phyloP scores from a whole-genome alignment of 1,140 invertebrate genomes.

The Cylas formicarius region DNA sequence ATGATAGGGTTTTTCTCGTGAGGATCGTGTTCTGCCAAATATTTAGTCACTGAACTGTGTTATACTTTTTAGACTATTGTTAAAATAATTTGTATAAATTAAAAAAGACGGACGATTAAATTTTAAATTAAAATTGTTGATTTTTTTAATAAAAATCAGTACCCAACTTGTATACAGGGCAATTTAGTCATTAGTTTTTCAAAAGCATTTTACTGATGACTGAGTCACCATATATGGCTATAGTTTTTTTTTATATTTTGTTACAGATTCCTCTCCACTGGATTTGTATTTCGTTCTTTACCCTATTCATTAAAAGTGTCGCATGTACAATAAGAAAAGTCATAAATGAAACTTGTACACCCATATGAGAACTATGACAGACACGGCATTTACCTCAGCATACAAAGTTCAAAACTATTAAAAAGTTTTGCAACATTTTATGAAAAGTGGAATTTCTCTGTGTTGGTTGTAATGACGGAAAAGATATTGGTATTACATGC shows the following conservation, averaged over 20 bases:
- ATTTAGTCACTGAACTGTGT: too few species aligned
- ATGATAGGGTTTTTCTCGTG: too few species aligned
- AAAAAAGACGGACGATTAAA: too few species aligned
- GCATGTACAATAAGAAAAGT: conserved; percentile 11
- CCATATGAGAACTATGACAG: conserved; percentile 10
- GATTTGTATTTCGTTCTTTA: conserved; percentile 10
- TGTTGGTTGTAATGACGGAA: conserved; percentile 44
- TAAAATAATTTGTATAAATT: too few species aligned
- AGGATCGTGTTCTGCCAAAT: too few species aligned
- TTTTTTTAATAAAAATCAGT: too few species aligned
- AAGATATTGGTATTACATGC: conserved; percentile 39
- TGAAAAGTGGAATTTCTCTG: conserved; percentile 43
- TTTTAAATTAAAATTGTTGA: too few species aligned
- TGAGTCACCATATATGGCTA: conserved; percentile 4
- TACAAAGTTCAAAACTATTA: conserved; percentile 4
- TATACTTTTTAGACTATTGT: too few species aligned
- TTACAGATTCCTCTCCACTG: conserved; percentile 10
- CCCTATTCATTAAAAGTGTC: conserved; percentile 9
- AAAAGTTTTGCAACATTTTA: conserved; percentile 8
- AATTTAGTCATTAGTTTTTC: conserved; percentile 6
- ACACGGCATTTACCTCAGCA: conserved; percentile 10
- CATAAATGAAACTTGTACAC: conserved; percentile 14
- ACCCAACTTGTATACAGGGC: too few species aligned
- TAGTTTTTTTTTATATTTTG: conserved; percentile 8
- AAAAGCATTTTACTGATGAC: not conserved